Conservation (phyloP, 2,888 invertebrate genomes). For the Molanna angustata region DNA sequence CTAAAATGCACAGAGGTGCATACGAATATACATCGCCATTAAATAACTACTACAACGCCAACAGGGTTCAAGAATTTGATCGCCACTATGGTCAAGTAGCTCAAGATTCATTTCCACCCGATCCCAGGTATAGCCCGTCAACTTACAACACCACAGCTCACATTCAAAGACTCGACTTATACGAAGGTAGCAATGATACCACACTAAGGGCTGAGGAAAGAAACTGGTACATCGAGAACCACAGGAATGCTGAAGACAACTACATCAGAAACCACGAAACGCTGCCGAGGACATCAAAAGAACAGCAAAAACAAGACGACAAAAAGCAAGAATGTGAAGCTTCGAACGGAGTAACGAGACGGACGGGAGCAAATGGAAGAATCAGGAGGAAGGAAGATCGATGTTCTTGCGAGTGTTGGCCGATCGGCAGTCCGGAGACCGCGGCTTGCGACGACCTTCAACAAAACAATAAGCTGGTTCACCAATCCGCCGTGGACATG, state of each 20-base stretch:
- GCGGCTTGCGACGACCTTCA: slow-evolving; percentile 39
- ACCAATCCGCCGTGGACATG: slow-evolving; percentile 53
- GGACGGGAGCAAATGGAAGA: slow-evolving; percentile 34
- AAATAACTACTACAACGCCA: slow-evolving; percentile 25
- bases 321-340: slow-evolving; percentile 36
- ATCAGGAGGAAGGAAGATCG: slow-evolving; percentile 47
- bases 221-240: slow-evolving; percentile 56
- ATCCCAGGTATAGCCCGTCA: slow-evolving; percentile 21
- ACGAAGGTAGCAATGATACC: slow-evolving; percentile 54
- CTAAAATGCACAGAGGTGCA: slow-evolving; percentile 32
- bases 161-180: slow-evolving; percentile 46
- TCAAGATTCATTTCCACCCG: slow-evolving; percentile 21
- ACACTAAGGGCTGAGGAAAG: slow-evolving; percentile 53
- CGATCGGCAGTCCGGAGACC: slow-evolving; percentile 37
- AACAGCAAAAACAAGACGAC: slow-evolving; percentile 52
- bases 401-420: slow-evolving; percentile 56
- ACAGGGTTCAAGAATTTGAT: slow-evolving; percentile 23
- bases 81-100: slow-evolving; percentile 25
- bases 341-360: slow-evolving; percentile 21
- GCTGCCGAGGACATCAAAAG: slow-evolving; percentile 49
- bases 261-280: slow-evolving; percentile 40
- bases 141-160: slow-evolving; percentile 14
- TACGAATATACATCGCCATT: slow-evolving; percentile 30
- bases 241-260: slow-evolving; percentile 41
- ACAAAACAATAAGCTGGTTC: slow-evolving; percentile 47